These are phyloP conservation scores for Sinocyclocheilus rhinocerous DNA, from an alignment of 2,113 vertebrate species.

Conservation along the genomic window DNA sequence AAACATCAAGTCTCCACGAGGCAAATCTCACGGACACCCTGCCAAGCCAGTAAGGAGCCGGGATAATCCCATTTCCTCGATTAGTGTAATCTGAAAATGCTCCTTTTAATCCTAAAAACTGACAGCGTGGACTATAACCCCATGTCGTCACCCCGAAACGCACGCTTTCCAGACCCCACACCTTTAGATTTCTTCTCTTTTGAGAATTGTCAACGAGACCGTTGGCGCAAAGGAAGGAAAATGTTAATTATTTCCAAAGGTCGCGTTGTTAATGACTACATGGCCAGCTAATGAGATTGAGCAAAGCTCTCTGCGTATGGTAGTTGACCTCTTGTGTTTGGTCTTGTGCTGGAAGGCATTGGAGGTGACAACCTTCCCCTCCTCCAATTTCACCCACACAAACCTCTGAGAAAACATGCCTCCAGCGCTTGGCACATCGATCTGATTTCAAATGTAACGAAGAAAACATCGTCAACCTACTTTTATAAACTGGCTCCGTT, in stretches of 20 bases:
- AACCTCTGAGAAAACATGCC: slow-evolving; percentile 14
- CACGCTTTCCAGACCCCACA: slow-evolving; percentile 40
- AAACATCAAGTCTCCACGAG: slow-evolving; percentile 29
- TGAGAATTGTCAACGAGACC: slow-evolving; percentile 1
- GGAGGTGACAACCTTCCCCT: slow-evolving; percentile 22
- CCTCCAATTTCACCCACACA: slow-evolving; percentile 6
- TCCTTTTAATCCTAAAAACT: slow-evolving; percentile 59
- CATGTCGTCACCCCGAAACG: neutral
- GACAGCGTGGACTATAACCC: slow-evolving; percentile 33
- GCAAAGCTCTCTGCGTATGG: slow-evolving; percentile 69
- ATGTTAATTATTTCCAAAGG: slow-evolving; percentile 84
- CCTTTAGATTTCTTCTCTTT: neutral
- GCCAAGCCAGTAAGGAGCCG: slow-evolving; percentile 47
- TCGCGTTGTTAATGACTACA: slow-evolving; percentile 83
- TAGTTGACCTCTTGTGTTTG: slow-evolving; percentile 41
- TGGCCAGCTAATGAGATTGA: slow-evolving; percentile 83
- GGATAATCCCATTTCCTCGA: slow-evolving; percentile 50
- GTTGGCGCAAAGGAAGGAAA: slow-evolving; percentile 36
- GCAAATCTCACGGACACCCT: slow-evolving; percentile 38
- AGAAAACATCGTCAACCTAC: slow-evolving; percentile 13
- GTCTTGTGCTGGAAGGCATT: slow-evolving; percentile 33
- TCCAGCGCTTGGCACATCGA: slow-evolving; percentile 7
- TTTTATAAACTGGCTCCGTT: slow-evolving; percentile 34
- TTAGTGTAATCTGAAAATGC: slow-evolving; percentile 55
- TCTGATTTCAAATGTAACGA: slow-evolving; percentile 32